Conservation (phyloP, 2,113 vertebrate genomes). For the Microcebus tavaratra region DNA sequence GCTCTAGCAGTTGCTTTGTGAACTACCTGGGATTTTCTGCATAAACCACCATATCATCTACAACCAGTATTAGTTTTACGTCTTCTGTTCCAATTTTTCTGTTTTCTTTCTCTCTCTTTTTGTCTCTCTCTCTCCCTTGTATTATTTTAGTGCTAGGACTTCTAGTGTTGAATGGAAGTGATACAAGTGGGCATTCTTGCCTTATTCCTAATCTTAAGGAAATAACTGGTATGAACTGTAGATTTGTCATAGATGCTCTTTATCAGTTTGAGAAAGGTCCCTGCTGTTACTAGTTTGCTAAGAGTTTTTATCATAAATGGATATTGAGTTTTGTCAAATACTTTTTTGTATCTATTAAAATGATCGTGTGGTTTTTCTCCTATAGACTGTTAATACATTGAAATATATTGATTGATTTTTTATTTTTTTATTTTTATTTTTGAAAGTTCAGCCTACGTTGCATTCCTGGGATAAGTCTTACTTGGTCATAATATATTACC, state of each 20-base stretch:
- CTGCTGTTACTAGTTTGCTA: neutral
- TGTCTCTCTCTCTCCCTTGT: too few species aligned
- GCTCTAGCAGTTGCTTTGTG: neutral
- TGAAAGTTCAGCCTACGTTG: neutral
- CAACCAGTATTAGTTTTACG: neutral
- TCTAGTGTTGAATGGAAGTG: neutral
- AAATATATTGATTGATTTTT: neutral
- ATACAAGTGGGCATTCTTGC: neutral
- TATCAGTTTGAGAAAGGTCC: neutral
- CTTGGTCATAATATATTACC: too few species aligned
- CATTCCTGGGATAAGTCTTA: too few species aligned
- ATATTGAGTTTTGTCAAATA: constrained; percentile 10
- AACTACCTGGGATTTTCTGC: neutral
- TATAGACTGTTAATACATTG: neutral
- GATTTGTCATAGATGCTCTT: neutral
- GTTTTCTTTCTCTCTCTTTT: neutral
- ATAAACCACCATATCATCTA: neutral
- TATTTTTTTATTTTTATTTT: neutral
- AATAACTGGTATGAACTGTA: neutral
- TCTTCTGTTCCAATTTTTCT: neutral
- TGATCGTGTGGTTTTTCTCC: neutral
- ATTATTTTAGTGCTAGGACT: neutral
- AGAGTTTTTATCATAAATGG: neutral
- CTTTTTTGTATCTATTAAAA: neutral
- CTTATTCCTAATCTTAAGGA: neutral